Evolutionary conservation across 2,113 vertebrate genomes (phyloP).

Genomic region (Astur gentilis): DNA sequence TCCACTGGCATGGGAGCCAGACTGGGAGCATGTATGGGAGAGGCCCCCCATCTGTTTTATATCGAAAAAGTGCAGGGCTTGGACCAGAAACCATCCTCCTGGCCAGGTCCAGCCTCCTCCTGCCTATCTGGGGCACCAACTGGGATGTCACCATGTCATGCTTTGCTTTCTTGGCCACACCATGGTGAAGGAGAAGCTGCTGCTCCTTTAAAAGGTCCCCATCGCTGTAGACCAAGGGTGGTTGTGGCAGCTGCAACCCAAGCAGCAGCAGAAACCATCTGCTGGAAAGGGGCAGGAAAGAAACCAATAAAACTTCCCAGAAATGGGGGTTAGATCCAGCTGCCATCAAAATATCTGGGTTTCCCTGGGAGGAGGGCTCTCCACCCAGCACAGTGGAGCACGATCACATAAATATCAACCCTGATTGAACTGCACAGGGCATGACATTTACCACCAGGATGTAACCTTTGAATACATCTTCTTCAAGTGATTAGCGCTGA

Average conservation of each 20-base stretch:
- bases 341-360: not conserved
- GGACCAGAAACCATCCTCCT: not conserved
- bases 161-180: not conserved
- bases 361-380: not conserved
- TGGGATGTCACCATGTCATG: accelerated
- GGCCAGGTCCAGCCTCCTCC: not conserved
- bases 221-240: not conserved
- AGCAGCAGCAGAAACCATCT: not conserved
- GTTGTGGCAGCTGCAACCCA: not conserved
- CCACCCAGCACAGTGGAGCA: not conserved
- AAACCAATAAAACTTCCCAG: not conserved
- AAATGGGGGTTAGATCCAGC: not conserved
- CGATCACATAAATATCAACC: not conserved
- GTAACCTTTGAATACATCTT: constrained; percentile 2
- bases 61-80: not conserved
- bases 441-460: constrained; percentile 18
- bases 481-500: not conserved
- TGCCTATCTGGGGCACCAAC: not conserved
- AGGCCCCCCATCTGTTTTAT: accelerated
- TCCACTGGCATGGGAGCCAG: not conserved
- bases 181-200: not conserved
- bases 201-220: not conserved
- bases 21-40: accelerated
- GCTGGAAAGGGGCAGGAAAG: not conserved
- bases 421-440: not conserved